Evolutionary conservation across 1,140 invertebrate species (phyloP).

Genomic region (Diprion similis): DNA sequence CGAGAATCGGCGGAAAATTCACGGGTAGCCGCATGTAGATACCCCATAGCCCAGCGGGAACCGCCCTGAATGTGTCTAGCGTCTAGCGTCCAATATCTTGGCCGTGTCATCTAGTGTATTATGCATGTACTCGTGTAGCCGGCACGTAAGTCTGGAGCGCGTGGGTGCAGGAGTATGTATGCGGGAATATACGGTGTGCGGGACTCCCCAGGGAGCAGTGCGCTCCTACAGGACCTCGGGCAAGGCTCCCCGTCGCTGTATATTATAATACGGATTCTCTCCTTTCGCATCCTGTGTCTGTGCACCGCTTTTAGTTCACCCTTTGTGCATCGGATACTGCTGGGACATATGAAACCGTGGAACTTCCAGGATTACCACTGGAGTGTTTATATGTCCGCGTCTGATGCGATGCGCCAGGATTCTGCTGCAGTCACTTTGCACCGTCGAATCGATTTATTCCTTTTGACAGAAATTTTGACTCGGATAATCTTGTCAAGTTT

Average conservation of each 20-base stretch:
- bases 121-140: conserved; percentile 34
- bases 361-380: no score
- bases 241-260: background rate
- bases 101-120: conserved; percentile 37
- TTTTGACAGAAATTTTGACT: background rate
- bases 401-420: background rate
- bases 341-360: background rate
- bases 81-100: conserved; percentile 28
- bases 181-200: background rate
- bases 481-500: background rate
- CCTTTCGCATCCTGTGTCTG: background rate
- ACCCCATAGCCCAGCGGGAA: background rate
- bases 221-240: background rate
- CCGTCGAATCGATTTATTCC: background rate
- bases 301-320: no score
- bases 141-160: background rate
- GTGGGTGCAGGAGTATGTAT: background rate
- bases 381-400: no score
- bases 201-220: background rate
- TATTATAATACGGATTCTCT: background rate
- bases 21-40: background rate
- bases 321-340: background rate
- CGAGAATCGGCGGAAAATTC: no score
- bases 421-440: background rate
- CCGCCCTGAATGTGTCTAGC: background rate